phyloP scores from a whole-genome alignment of 2,888 invertebrate species.

The Lingula anatina region DNA sequence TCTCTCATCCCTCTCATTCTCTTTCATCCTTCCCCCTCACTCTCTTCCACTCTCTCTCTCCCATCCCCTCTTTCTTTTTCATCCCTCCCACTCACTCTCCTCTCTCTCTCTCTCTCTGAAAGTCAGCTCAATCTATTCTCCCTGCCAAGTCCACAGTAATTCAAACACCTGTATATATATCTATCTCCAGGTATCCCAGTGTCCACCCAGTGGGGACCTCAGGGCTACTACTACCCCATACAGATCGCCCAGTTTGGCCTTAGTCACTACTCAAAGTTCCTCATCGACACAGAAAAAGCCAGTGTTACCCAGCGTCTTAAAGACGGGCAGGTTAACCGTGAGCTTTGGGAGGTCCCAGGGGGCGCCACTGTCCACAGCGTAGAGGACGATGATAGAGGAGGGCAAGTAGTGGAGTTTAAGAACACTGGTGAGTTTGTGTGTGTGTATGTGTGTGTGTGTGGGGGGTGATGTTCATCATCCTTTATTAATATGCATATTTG shows the following conservation, averaged over 20 bases:
- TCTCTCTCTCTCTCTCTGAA: neutral
- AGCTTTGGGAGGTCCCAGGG: slow-evolving; percentile 67
- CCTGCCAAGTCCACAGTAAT: too few relatives aligned
- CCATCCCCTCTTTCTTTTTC: neutral
- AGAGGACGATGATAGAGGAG: slow-evolving; percentile 9
- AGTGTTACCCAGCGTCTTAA: slow-evolving; percentile 72
- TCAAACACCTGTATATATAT: neutral
- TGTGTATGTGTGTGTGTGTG: neutral
- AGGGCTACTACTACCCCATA: slow-evolving; percentile 95
- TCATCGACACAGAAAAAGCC: slow-evolving; percentile 78
- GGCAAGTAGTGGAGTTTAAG: slow-evolving; percentile 61
- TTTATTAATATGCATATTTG: too few relatives aligned
- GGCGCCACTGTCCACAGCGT: slow-evolving; percentile 59
- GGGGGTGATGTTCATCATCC: neutral
- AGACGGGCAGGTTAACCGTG: slow-evolving; percentile 52
- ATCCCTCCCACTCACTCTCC: neutral
- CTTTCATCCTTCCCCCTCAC: too few relatives aligned
- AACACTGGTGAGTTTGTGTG: slow-evolving; percentile 56
- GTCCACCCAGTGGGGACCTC: slow-evolving; percentile 75
- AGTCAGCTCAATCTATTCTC: neutral
- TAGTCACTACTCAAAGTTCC: slow-evolving; percentile 93
- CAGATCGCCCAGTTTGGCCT: slow-evolving; percentile 98
- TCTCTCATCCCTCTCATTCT: too few relatives aligned
- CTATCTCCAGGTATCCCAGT: slow-evolving; percentile 46
- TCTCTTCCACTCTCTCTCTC: neutral